Base-by-base conservation (phyloP, 2,888 invertebrate species). In the Tethea ocularis region DNA sequence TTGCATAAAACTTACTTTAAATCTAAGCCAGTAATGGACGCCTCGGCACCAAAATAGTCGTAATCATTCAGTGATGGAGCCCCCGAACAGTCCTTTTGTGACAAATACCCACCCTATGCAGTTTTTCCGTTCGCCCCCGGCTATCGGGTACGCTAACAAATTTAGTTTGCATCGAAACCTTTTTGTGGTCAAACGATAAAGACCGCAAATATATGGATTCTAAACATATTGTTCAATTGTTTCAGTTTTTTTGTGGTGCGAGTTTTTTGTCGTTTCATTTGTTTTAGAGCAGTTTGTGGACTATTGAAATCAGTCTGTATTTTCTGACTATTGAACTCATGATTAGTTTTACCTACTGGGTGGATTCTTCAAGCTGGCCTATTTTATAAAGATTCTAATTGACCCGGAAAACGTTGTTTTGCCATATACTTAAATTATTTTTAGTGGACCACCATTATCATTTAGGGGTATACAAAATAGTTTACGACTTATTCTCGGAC, bases 151-250 rank as follows among this genome's bases (percentile, higher is more conserved):
- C 64, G 64, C 75, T 85, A 84, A 82, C 80, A 74, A 81, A 83
- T 80, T 79, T 74, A 77, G 80, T 84, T 81, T 77, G 73, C 75
- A 8, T 59, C 68, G 67, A 69, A 65, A 71, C 75, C 77, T 72
- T 76, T 74, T 74, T 79, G 72, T 65, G 72, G 66, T 59, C 55
- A 57, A 52, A 22, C 46, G 46, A 46, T 46, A 46, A 46, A 46
- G 20, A 46, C 46, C 46, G 46, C 46, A 17, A 46, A 20, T 46
- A 46, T 5, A 46, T 46, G 41, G 20, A 20, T 46, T 17, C 13
- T 6, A 46, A 8, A 20, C 46, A 46, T 46, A 20, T 20, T 46
- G 46, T 46, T 46, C 10, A 10, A 20, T 46, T 20, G 20, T 10
- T 46, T 41, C 41, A 41, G 41, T 2, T 10, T 20, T 20, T 20